These are phyloP conservation scores for Hydrolagus colliei DNA, from an alignment of 2,797 vertebrate species.

Conservation along the genomic window DNA sequence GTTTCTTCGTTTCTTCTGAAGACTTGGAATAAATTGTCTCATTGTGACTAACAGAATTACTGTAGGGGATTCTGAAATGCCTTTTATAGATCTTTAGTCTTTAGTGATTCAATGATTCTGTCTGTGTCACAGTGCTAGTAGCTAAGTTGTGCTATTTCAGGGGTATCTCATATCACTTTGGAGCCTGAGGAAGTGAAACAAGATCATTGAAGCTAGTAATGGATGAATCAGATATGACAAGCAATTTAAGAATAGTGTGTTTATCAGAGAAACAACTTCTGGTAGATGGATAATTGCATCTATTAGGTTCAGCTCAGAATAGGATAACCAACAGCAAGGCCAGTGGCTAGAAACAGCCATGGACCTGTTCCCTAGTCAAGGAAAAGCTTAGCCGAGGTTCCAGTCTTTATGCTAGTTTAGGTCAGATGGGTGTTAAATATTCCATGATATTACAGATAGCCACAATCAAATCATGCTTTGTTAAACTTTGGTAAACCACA, in stretches of 20 bases:
- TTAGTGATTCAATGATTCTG: constrained; percentile 4
- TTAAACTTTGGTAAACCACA: too few species aligned
- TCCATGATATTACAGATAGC: too few species aligned
- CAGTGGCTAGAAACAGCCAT: too few species aligned
- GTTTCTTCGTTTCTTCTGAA: constrained; percentile 20
- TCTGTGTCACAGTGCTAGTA: background rate
- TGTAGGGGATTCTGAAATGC: constrained; percentile 14
- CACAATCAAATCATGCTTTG: too few species aligned
- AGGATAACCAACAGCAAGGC: background rate
- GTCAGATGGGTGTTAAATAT: too few species aligned
- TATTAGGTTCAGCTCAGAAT: background rate
- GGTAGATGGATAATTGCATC: background rate
- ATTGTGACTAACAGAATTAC: constrained; percentile 10
- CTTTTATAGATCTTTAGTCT: constrained; percentile 21
- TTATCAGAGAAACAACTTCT: background rate
- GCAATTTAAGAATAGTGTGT: background rate
- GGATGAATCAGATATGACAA: constrained; percentile 3
- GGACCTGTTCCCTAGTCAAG: too few species aligned
- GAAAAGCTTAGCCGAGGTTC: too few species aligned
- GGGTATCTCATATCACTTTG: constrained; percentile 6
- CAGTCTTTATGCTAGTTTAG: too few species aligned
- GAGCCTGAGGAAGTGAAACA: constrained; percentile 18
- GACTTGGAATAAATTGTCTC: background rate
- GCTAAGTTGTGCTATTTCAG: constrained; percentile 5
- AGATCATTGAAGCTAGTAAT: constrained; percentile 14